Conservation (phyloP, 2,113 vertebrate genomes). For the Ictidomys tridecemlineatus region DNA sequence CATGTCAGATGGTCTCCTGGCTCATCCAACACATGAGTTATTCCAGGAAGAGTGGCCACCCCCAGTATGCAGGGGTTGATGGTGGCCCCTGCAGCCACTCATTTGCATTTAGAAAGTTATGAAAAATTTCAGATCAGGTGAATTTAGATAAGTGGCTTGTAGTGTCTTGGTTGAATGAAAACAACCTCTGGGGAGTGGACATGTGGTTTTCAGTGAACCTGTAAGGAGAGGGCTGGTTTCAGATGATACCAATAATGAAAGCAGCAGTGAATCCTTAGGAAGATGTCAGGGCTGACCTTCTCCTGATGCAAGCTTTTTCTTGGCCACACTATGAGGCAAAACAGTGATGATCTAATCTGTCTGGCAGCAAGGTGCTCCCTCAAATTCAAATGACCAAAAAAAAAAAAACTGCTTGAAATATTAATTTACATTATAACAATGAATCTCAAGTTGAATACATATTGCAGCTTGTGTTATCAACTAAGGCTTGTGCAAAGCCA, state of each 20-base stretch:
- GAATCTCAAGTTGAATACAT: background rate
- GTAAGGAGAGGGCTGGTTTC: background rate
- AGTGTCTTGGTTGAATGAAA: conserved; percentile 7
- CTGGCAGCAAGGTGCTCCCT: background rate
- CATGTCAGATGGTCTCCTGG: background rate
- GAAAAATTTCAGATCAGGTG: background rate
- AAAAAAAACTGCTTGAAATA: conserved; percentile 10
- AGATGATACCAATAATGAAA: background rate
- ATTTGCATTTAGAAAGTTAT: background rate
- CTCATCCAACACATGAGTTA: background rate
- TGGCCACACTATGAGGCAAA: background rate
- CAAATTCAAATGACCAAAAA: background rate
- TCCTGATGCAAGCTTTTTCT: background rate
- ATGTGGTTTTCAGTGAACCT: background rate
- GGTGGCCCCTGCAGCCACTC: background rate
- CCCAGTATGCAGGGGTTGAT: background rate
- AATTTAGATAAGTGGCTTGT: background rate
- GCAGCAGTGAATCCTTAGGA: background rate
- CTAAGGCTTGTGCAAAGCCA: background rate
- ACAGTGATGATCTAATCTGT: background rate
- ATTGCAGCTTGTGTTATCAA: background rate
- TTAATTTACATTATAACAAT: background rate
- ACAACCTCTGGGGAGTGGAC: background rate
- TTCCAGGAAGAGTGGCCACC: background rate
- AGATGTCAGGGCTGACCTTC: background rate